A percentile compares a stretch with the other conserved stretches of the same genome.
These are phyloP conservation scores for Yponomeuta evonymella DNA, from an alignment of 2,888 invertebrate genomes.

Conservation along the genomic window DNA sequence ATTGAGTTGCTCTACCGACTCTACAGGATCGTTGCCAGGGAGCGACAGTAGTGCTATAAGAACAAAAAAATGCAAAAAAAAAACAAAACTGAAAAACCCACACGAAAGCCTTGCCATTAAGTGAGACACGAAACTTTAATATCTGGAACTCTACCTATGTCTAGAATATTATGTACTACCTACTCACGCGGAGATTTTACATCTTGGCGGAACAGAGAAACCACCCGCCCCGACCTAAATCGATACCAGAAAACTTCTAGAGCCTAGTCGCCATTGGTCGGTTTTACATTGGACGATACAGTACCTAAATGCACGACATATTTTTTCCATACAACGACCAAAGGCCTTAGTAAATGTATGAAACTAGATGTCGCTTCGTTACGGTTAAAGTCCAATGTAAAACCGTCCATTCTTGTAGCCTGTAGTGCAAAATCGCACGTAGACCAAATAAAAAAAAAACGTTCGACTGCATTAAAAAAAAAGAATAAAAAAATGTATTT, in stretches of 20 bases:
- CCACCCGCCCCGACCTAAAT: constrained; percentile 15
- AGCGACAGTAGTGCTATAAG: background rate
- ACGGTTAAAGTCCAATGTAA: background rate
- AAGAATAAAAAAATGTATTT: background rate
- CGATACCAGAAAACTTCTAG: constrained; percentile 2
- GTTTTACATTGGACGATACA: too few species aligned
- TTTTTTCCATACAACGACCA: too few species aligned
- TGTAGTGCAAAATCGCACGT: background rate
- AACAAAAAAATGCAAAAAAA: background rate
- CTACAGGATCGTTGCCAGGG: background rate
- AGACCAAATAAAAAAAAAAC: background rate
- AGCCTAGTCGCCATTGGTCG: background rate
- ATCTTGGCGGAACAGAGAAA: constrained; percentile 49
- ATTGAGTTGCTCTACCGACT: background rate
- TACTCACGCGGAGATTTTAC: constrained; percentile 17
- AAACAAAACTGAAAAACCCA: constrained; percentile 24
- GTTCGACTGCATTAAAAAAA: background rate
- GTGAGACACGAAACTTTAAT: constrained; percentile 11
- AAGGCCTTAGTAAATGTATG: too few species aligned
- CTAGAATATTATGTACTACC: constrained; percentile 20
- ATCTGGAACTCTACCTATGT: constrained; percentile 58
- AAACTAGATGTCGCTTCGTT: too few species aligned
- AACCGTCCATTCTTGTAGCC: too few species aligned
- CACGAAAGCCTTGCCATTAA: constrained; percentile 56
- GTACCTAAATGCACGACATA: too few species aligned